Conservation (phyloP, 1,140 invertebrate genomes). For the Drosophila tsacasi region DNA sequence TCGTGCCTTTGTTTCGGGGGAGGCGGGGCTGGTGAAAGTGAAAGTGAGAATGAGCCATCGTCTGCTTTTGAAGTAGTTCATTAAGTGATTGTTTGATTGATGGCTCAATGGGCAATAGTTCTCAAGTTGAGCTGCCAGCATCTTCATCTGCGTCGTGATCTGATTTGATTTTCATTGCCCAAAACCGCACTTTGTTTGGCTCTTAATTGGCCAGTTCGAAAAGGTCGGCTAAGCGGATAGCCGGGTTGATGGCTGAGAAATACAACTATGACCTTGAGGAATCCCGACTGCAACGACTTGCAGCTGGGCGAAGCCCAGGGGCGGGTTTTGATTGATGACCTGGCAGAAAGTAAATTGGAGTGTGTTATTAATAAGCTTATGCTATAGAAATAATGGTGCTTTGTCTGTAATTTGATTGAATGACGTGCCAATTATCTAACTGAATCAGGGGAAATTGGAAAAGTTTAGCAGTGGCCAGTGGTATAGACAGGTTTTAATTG, state of each 20-base stretch:
- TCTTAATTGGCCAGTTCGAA: conserved; percentile 65
- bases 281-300: conserved; percentile 19
- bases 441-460: conserved; percentile 20
- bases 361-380: conserved; percentile 42
- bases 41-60: conserved; percentile 20
- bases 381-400: conserved; percentile 32
- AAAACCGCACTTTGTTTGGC: conserved; percentile 22
- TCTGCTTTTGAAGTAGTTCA: conserved; percentile 72
- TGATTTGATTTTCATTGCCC: conserved; percentile 63
- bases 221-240: conserved; percentile 31
- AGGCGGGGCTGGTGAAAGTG: background rate
- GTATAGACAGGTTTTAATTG: conserved; percentile 21
- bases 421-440: conserved; percentile 27
- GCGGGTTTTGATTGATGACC: conserved; percentile 52
- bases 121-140: conserved; percentile 15
- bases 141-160: conserved; percentile 18
- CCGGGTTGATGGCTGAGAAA: conserved; percentile 23
- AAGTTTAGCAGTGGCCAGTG: background rate
- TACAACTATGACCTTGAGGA: conserved; percentile 37
- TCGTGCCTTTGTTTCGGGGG: conserved; percentile 27
- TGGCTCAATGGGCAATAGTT: conserved; percentile 26
- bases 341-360: conserved; percentile 35
- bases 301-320: conserved; percentile 4
- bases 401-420: conserved; percentile 33
- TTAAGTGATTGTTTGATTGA: conserved; percentile 81